Conservation (phyloP, 2,888 invertebrate species). For the Drosophila putrida region DNA sequence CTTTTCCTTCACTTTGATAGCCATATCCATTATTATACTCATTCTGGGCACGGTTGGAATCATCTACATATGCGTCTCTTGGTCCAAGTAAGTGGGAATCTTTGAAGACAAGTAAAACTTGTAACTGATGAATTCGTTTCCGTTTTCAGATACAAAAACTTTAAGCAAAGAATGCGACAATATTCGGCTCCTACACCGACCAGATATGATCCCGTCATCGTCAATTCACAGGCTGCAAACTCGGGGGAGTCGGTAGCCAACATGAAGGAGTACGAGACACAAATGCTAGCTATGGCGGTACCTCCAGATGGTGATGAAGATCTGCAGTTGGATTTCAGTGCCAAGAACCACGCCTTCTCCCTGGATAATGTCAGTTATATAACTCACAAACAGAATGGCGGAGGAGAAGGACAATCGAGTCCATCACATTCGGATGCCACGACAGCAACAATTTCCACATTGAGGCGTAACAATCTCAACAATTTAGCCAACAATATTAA, state of each 20-base stretch:
- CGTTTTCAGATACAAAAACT: constrained; percentile 91
- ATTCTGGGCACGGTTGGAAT: constrained; percentile 95
- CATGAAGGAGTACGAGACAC: constrained; percentile 97
- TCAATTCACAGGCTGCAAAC: constrained; percentile 85
- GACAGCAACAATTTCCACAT: constrained; percentile 91
- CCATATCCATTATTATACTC: constrained; percentile 95
- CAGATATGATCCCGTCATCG: constrained; percentile 90
- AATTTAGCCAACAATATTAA: constrained; percentile 86
- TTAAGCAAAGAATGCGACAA: constrained; percentile 93
- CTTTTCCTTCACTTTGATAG: constrained; percentile 95
- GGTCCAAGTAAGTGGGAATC: constrained; percentile 90
- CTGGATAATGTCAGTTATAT: constrained; percentile 96
- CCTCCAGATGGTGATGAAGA: constrained; percentile 94
- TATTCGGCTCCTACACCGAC: constrained; percentile 89
- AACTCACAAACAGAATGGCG: constrained; percentile 89
- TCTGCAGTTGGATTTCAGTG: constrained; percentile 94
- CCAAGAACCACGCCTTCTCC: constrained; percentile 94
- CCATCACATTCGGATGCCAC: constrained; percentile 94
- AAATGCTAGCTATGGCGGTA: constrained; percentile 96
- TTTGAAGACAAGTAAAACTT: background rate
- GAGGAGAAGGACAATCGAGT: constrained; percentile 88
- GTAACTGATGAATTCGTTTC: background rate
- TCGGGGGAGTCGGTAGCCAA: constrained; percentile 87
- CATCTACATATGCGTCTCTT: constrained; percentile 96
- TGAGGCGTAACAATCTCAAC: constrained; percentile 86